Conservation (phyloP, 2,888 invertebrate species). For the Acholoe squamosa region DNA sequence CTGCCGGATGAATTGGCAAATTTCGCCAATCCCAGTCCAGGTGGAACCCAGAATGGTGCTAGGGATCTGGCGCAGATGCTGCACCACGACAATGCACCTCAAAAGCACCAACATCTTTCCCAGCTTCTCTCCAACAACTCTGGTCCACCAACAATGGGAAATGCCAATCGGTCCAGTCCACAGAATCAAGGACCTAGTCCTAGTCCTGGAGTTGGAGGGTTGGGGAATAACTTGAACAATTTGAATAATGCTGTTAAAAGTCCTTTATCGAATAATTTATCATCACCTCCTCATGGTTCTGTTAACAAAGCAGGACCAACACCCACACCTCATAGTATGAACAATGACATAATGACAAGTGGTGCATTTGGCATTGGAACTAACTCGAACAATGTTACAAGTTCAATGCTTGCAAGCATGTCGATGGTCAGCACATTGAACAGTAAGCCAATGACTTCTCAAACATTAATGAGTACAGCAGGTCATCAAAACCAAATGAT, state of each 20-base stretch:
- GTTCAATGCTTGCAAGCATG: conserved; percentile 62
- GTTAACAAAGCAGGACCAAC: conserved; percentile 58
- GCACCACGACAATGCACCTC: conserved; percentile 74
- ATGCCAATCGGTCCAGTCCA: conserved; percentile 71
- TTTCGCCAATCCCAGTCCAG: conserved; percentile 65
- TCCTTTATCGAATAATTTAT: conserved; percentile 77
- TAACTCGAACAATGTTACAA: conserved; percentile 58
- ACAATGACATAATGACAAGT: conserved; percentile 64
- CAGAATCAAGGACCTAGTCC: conserved; percentile 66
- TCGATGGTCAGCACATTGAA: conserved; percentile 67
- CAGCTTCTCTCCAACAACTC: conserved; percentile 84
- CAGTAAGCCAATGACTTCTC: conserved; percentile 69
- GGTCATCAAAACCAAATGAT: conserved; percentile 72
- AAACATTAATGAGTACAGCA: conserved; percentile 64
- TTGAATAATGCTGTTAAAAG: conserved; percentile 73
- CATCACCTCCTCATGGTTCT: conserved; percentile 77
- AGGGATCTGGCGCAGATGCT: conserved; percentile 74
- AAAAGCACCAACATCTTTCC: conserved; percentile 77
- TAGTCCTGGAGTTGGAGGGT: conserved; percentile 71
- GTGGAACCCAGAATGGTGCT: conserved; percentile 75
- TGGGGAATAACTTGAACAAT: conserved; percentile 61
- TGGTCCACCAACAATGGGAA: conserved; percentile 78
- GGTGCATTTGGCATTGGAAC: conserved; percentile 57
- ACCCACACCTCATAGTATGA: conserved; percentile 62
- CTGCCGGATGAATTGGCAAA: conserved; percentile 79